phyloP scores from a whole-genome alignment of 2,797 vertebrate species.

The Myiotriccus ornatus region DNA sequence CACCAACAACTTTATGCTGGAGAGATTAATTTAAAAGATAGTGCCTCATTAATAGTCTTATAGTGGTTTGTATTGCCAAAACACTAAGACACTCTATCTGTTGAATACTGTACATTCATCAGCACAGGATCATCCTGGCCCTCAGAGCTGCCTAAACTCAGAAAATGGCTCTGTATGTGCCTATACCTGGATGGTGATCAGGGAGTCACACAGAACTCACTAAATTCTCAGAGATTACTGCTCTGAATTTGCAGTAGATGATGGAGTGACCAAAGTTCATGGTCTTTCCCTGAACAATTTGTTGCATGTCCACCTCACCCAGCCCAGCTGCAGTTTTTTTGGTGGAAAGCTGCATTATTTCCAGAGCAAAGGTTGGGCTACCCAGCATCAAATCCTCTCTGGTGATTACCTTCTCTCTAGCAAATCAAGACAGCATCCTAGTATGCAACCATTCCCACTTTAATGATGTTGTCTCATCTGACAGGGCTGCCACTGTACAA shows the following conservation, averaged over 20 bases:
- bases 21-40: constrained; percentile 28
- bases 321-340: not conserved
- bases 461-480: not conserved
- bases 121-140: not conserved
- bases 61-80: not conserved
- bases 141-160: not conserved
- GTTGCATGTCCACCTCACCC: accelerated
- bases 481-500: not conserved
- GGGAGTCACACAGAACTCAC: not conserved
- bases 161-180: not conserved
- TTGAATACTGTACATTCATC: not conserved
- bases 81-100: not conserved
- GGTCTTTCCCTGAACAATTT: not conserved
- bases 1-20: not conserved
- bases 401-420: not conserved
- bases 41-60: not conserved
- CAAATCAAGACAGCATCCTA: not conserved
- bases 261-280: not conserved
- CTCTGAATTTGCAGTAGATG: not conserved
- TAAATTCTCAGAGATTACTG: not conserved
- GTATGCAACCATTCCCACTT: not conserved
- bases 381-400: not conserved
- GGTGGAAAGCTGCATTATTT: not conserved
- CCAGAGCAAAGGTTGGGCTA: not conserved
- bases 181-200: accelerated